phyloP scores from a whole-genome alignment of 2,113 vertebrate genomes.

The Bucco capensis region DNA sequence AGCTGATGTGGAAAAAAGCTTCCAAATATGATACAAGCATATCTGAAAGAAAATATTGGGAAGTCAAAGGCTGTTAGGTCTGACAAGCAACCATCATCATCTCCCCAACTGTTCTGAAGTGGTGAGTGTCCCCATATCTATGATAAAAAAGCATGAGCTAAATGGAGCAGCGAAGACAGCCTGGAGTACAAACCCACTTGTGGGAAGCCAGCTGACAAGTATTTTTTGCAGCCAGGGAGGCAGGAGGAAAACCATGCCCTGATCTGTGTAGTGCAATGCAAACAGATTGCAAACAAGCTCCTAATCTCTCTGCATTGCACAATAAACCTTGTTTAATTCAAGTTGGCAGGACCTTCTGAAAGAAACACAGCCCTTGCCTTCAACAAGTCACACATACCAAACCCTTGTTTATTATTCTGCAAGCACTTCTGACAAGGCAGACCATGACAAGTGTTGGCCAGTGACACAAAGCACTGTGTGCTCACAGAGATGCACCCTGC shows the following conservation, averaged over 20 bases:
- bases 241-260: background rate
- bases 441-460: background rate
- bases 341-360: slow-evolving; percentile 19
- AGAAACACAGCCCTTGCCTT: background rate
- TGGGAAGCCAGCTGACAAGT: background rate
- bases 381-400: background rate
- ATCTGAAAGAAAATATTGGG: background rate
- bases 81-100: accelerated
- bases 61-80: background rate
- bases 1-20: background rate
- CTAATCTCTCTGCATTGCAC: background rate
- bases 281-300: slow-evolving; percentile 19
- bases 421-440: background rate
- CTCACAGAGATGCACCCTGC: background rate
- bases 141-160: background rate
- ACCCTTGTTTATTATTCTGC: slow-evolving; percentile 1
- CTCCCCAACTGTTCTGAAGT: background rate
- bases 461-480: background rate
- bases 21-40: accelerated
- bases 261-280: background rate
- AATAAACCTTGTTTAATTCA: slow-evolving; percentile 22
- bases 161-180: slow-evolving; percentile 9
- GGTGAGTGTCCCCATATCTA: background rate
- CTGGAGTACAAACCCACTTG: background rate
- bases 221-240: background rate